Evolutionary conservation across 2,797 vertebrate species (phyloP), one percentile per base, ranked within the genome.

Genomic region (Helarctos malayanus): DNA sequence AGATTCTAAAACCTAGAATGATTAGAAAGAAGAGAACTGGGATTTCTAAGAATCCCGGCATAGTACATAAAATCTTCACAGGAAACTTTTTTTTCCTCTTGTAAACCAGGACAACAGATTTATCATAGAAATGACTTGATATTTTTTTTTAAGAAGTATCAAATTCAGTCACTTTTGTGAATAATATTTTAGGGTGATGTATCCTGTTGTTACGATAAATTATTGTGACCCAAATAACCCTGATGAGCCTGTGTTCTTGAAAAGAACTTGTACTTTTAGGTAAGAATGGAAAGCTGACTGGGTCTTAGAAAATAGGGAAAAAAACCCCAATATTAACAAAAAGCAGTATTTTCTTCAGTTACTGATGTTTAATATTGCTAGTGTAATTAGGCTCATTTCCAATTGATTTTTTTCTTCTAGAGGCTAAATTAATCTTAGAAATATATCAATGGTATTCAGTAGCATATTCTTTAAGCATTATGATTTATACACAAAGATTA

Each of bases 101-200:
- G 59, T 57, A 89, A 59, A 86, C 23, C 19, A 75, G 3, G 29
- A 16, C 21, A 92, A 32, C 16, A 69, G 68, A 85, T 75, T 73
- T 95, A 96, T 54, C 86, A 56, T 65, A 84, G 32, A 91, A 91
- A 91, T 73, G 52, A 63, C 61, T 13, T 49, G 29, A 75, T 69
- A 81, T 79, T 93, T 41, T 41, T 38, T 41, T 41, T 79, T 29
- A 23, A 45, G 87, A 61, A 59, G 25, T 52, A 73, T 82, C 35
- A 85, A 63, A 85, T 19, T 85, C 83, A 85, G 56, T 75, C 52
- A 83, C 63, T 79, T 92, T 85, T 88, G 27, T 41, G 10, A 85
- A 52, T 35, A 23, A 88, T 29, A 38, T 75, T 84, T 93, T 69
- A 38, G 57, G 8, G 49, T 56, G 47, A 35, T 93, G 18, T 59